Conservation (phyloP, 2,888 invertebrate genomes). For the Candidula unifasciata region DNA sequence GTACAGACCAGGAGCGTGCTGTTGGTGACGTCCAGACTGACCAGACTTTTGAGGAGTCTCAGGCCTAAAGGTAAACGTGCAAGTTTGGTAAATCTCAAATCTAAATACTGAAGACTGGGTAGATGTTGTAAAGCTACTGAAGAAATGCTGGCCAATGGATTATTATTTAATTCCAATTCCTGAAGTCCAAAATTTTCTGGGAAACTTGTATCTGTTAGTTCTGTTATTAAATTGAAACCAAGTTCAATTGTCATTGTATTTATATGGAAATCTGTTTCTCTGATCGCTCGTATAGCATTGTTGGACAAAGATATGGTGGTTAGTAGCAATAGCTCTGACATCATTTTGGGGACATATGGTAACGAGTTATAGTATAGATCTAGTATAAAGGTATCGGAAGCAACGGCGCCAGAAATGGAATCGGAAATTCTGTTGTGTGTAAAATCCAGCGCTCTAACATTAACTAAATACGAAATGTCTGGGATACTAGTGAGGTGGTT, state of each 20-base stretch:
- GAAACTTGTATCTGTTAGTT: no score
- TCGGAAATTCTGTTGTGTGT: neutral
- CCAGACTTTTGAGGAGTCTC: neutral
- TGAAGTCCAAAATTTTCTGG: no score
- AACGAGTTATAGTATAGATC: no score
- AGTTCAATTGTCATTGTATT: no score
- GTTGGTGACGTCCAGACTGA: neutral
- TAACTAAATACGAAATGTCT: neutral
- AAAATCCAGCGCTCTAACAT: neutral
- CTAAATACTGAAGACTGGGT: neutral
- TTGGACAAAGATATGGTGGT: neutral
- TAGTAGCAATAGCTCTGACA: neutral
- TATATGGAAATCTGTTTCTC: no score
- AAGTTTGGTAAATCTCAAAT: neutral
- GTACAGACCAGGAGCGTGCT: no score
- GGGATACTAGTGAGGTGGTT: no score
- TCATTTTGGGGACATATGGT: neutral
- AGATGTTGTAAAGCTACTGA: no score
- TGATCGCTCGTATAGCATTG: no score
- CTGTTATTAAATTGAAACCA: no score
- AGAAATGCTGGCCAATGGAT: neutral
- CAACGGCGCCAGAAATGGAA: neutral
- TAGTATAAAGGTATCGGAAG: neutral
- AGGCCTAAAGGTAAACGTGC: no score
- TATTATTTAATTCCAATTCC: neutral